Evolutionary conservation across 2,797 vertebrate genomes (phyloP).

Genomic region (Vultur gryphus): DNA sequence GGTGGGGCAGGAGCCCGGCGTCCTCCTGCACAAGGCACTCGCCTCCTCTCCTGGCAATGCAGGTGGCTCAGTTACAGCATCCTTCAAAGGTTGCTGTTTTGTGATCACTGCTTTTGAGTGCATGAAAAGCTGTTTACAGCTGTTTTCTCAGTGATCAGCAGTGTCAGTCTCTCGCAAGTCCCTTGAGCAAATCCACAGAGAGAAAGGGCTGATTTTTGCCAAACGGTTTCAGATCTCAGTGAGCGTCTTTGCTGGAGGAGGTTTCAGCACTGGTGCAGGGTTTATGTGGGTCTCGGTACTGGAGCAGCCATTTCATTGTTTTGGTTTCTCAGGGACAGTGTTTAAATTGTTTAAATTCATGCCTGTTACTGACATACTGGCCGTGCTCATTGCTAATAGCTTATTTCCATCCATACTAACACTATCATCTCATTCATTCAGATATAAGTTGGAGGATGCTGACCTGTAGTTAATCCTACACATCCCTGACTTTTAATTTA

Average conservation of each 20-base stretch:
- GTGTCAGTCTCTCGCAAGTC: neutral
- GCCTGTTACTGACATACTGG: neutral
- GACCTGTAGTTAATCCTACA: constrained; percentile 58
- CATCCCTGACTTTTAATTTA: constrained; percentile 40
- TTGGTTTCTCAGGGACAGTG: neutral
- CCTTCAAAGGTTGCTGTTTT: neutral
- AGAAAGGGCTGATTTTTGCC: neutral
- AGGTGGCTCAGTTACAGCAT: neutral
- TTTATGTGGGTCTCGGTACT: neutral
- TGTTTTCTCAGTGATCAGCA: neutral
- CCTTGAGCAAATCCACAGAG: neutral
- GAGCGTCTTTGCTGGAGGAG: neutral
- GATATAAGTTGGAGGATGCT: constrained; percentile 15
- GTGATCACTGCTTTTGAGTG: neutral
- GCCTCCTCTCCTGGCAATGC: neutral
- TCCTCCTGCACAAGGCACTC: neutral
- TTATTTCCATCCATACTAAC: constrained; percentile 12
- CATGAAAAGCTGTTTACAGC: neutral
- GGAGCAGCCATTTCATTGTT: neutral
- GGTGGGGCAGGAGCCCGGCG: fast-evolving
- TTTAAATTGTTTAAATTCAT: constrained; percentile 8
- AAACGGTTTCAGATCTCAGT: neutral
- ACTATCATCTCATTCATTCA: constrained; percentile 18
- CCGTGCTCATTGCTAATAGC: neutral
- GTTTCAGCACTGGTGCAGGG: neutral